A percentile compares a stretch with the other conserved stretches of the same genome.
Evolutionary conservation across 2,888 invertebrate genomes (phyloP).

Genomic region (Volucella inflata): DNA sequence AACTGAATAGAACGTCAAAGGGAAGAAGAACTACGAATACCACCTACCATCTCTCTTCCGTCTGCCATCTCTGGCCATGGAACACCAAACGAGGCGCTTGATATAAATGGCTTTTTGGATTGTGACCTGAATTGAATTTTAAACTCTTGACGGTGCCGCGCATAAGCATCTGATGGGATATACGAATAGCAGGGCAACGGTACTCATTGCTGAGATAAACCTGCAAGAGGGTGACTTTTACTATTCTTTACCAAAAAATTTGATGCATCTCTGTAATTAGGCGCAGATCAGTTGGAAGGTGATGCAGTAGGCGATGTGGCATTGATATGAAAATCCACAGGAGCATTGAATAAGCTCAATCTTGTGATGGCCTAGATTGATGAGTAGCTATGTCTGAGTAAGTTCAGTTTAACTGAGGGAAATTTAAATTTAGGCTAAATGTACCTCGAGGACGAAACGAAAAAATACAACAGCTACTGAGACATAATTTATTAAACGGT

Average conservation of each 20-base stretch:
- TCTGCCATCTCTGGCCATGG: slow-evolving; percentile 22
- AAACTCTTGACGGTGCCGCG: slow-evolving; percentile 52
- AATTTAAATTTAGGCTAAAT: slow-evolving; percentile 52
- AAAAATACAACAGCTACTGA: not conserved
- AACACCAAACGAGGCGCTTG: slow-evolving; percentile 29
- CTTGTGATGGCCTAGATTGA: not conserved
- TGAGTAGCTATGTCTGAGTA: not conserved
- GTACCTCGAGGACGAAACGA: slow-evolving; percentile 31
- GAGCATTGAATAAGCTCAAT: slow-evolving; percentile 6
- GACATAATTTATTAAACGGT: too few relatives aligned
- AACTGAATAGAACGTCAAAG: slow-evolving; percentile 10
- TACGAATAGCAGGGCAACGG: too few relatives aligned
- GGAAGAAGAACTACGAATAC: not conserved
- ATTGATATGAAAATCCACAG: slow-evolving; percentile 36
- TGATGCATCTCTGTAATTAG: slow-evolving; percentile 71
- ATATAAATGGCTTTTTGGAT: slow-evolving; percentile 44
- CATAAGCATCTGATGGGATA: slow-evolving; percentile 24
- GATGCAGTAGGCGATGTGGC: slow-evolving; percentile 34
- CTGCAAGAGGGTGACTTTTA: not conserved
- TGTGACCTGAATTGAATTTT: slow-evolving; percentile 74
- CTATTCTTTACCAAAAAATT: slow-evolving; percentile 51
- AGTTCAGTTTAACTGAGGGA: slow-evolving; percentile 30
- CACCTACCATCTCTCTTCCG: too few relatives aligned
- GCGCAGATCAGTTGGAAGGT: slow-evolving; percentile 48
- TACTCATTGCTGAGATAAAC: not conserved